phyloP scores from a whole-genome alignment of 1,140 invertebrate species.

The Drosophila orosa region DNA sequence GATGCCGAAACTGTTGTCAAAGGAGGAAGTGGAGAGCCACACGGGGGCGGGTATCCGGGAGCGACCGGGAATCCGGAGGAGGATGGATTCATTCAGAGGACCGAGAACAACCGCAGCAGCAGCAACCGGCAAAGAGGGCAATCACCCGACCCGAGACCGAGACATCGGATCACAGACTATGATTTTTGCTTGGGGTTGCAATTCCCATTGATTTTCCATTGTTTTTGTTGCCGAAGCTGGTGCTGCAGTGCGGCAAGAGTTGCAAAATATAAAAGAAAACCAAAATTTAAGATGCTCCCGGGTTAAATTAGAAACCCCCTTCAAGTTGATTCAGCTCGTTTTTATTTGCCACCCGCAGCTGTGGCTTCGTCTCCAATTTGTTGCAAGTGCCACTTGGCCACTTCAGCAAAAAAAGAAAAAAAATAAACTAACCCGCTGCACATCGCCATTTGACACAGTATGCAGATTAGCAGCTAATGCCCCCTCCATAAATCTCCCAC shows the following conservation, averaged over 20 bases:
- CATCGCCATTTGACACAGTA: slow-evolving; percentile 71
- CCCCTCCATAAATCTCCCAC: slow-evolving; percentile 19
- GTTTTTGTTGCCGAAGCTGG: slow-evolving; percentile 25
- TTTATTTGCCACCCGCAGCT: slow-evolving; percentile 58
- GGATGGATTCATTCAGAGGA: slow-evolving; percentile 41
- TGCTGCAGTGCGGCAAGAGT: slow-evolving; percentile 57
- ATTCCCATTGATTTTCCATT: slow-evolving; percentile 79
- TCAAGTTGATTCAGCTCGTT: slow-evolving; percentile 32
- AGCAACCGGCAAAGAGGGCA: slow-evolving; percentile 76
- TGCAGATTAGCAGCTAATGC: slow-evolving; percentile 79
- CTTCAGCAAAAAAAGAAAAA: slow-evolving; percentile 44
- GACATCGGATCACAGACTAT: slow-evolving; percentile 43
- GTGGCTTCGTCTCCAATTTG: slow-evolving; percentile 61
- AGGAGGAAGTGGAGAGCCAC: slow-evolving; percentile 45
- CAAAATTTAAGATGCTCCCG: slow-evolving; percentile 29
- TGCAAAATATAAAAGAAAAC: slow-evolving; percentile 17
- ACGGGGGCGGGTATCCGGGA: slow-evolving; percentile 13
- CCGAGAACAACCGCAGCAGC: slow-evolving; percentile 59
- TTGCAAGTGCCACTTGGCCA: slow-evolving; percentile 70
- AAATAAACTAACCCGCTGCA: slow-evolving; percentile 56
- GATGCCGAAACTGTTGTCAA: slow-evolving; percentile 58
- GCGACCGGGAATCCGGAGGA: slow-evolving; percentile 2
- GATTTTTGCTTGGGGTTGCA: slow-evolving; percentile 72
- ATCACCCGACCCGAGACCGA: slow-evolving; percentile 64
- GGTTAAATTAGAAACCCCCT: slow-evolving; percentile 39